Conservation (phyloP, 2,888 invertebrate genomes). For the Margaritifera margaritifera region DNA sequence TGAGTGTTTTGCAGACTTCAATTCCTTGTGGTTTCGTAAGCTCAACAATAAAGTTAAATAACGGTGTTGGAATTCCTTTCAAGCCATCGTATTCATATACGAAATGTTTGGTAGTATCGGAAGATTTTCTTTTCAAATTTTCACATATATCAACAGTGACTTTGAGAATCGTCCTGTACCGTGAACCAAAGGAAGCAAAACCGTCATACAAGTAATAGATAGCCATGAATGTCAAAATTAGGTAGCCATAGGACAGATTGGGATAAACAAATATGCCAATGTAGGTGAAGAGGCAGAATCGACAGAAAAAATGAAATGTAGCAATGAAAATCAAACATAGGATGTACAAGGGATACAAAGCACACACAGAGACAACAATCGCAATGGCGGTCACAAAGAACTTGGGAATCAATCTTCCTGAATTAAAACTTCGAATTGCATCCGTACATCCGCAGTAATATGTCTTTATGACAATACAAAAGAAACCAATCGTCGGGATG, state of each 20-base stretch:
- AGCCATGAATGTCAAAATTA: background rate
- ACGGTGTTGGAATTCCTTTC: background rate
- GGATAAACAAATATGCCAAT: background rate
- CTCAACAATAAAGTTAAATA: too few species aligned
- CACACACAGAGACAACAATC: background rate
- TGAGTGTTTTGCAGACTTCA: too few species aligned
- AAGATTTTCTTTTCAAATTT: background rate
- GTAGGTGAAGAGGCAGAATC: slow-evolving; percentile 1
- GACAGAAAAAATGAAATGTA: background rate
- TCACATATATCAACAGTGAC: background rate
- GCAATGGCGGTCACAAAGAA: too few species aligned
- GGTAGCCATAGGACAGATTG: background rate
- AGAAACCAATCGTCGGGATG: too few species aligned
- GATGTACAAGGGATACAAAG: background rate
- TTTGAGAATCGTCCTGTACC: background rate
- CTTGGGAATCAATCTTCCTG: too few species aligned
- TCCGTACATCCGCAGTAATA: too few species aligned
- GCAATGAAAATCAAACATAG: background rate
- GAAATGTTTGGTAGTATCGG: background rate
- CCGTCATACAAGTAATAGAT: background rate
- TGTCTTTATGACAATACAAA: too few species aligned
- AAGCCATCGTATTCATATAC: background rate
- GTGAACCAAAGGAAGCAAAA: background rate
- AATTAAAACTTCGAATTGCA: too few species aligned
- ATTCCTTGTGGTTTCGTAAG: too few species aligned